Percentiles rank a stretch among this genome's conserved stretches.
Evolutionary conservation across 2,888 invertebrate species (phyloP).

Genomic region (Apocheima hispidaria): DNA sequence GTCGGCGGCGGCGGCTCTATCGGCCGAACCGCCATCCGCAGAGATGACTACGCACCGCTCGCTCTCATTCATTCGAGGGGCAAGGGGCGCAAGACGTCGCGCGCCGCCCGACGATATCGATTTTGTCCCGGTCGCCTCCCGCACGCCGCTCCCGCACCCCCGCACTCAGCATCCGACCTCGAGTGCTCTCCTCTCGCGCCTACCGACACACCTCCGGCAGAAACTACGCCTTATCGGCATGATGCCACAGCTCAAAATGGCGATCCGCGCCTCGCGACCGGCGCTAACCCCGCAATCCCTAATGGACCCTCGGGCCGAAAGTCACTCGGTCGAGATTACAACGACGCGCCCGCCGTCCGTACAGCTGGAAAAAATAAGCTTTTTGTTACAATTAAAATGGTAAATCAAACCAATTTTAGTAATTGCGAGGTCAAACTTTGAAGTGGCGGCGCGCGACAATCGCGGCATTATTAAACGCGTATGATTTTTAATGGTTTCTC

Average conservation of each 20-base stretch:
- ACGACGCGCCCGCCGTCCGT: conserved; percentile 68
- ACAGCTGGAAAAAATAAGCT: conserved; percentile 82
- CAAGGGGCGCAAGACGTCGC: conserved; percentile 81
- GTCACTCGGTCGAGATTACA: conserved; percentile 85
- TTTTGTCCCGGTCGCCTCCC: conserved; percentile 80
- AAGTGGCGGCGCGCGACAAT: conserved; percentile 71
- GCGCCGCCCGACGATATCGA: conserved; percentile 85
- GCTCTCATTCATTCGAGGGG: conserved; percentile 85
- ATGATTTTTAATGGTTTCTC: conserved; percentile 71
- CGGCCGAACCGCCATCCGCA: conserved; percentile 78
- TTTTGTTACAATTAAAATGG: conserved; percentile 86
- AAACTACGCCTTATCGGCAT: conserved; percentile 82
- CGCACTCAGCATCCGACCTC: conserved; percentile 85
- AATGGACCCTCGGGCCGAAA: conserved; percentile 81
- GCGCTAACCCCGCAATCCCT: conserved; percentile 71
- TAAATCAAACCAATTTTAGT: conserved; percentile 86
- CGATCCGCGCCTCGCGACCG: conserved; percentile 58
- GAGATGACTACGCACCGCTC: conserved; percentile 83
- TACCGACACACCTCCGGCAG: conserved; percentile 81
- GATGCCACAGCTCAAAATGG: conserved; percentile 82
- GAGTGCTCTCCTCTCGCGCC: conserved; percentile 85
- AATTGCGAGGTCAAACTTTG: conserved; percentile 85
- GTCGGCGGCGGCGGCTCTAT: conserved; percentile 66
- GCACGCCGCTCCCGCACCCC: conserved; percentile 66
- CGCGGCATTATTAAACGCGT: conserved; percentile 71